phyloP scores from a whole-genome alignment of 2,888 invertebrate genomes.

The Idaea straminata region DNA sequence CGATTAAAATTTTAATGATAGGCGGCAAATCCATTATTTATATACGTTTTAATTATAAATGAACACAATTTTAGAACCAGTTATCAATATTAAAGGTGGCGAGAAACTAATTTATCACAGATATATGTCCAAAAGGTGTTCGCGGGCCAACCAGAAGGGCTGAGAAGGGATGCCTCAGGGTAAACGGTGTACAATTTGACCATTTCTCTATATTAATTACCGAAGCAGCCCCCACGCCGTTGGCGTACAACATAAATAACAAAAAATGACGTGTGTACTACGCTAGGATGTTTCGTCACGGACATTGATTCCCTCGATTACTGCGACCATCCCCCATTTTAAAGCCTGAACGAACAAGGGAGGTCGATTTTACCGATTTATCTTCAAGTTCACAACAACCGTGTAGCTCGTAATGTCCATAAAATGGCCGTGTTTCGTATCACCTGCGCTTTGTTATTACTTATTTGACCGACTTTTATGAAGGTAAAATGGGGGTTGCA shows the following conservation, averaged over 20 bases:
- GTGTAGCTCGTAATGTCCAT: slow-evolving; percentile 48
- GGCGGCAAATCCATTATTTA: slow-evolving; percentile 1
- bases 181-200: slow-evolving; percentile 62
- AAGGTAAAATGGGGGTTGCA: background rate
- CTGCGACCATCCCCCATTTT: slow-evolving; percentile 46
- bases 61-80: background rate
- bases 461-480: background rate
- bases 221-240: slow-evolving; percentile 53
- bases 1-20: slow-evolving; percentile 1
- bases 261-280: slow-evolving; percentile 51
- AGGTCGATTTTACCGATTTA: slow-evolving; percentile 45
- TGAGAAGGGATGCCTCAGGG: slow-evolving; percentile 41
- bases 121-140: slow-evolving; percentile 56
- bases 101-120: slow-evolving; percentile 44
- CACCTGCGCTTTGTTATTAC: slow-evolving; percentile 43
- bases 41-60: background rate
- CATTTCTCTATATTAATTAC: slow-evolving; percentile 70
- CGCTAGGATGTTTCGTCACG: slow-evolving; percentile 48
- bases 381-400: slow-evolving; percentile 50
- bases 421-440: slow-evolving; percentile 39
- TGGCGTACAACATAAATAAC: slow-evolving; percentile 55
- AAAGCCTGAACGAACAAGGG: slow-evolving; percentile 54
- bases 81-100: slow-evolving; percentile 37
- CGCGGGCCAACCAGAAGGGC: slow-evolving; percentile 36
- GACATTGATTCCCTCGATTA: slow-evolving; percentile 74